These are phyloP conservation scores for Latrodectus hesperus DNA, from an alignment of 2,888 invertebrate genomes.

Conservation along the genomic window DNA sequence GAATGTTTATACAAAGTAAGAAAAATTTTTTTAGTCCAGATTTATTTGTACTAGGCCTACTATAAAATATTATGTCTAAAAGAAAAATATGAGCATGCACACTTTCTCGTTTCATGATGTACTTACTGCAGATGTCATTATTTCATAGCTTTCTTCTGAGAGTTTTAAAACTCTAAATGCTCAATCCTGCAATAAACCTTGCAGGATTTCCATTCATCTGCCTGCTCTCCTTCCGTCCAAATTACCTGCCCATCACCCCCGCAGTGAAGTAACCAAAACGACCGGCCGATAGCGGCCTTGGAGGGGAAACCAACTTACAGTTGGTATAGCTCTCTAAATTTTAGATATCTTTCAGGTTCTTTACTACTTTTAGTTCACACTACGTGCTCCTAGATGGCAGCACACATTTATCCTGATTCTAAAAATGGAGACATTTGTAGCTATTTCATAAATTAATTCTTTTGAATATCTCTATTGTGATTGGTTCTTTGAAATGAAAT, in stretches of 20 bases:
- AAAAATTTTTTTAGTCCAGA: slow-evolving; percentile 2
- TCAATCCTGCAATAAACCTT: slow-evolving; percentile 45
- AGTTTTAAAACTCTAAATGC: slow-evolving; percentile 56
- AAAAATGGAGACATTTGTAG: too few species aligned
- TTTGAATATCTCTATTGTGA: too few species aligned
- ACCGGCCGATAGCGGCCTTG: slow-evolving; percentile 62
- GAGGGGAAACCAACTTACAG: slow-evolving; percentile 55
- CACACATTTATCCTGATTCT: not conserved
- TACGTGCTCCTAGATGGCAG: not conserved
- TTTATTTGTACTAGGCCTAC: slow-evolving; percentile 66
- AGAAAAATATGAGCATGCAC: slow-evolving; percentile 30
- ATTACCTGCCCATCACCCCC: slow-evolving; percentile 69
- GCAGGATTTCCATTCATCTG: slow-evolving; percentile 62
- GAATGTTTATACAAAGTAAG: too few species aligned
- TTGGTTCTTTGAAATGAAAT: too few species aligned
- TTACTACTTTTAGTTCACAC: not conserved
- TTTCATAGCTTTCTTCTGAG: slow-evolving; percentile 66
- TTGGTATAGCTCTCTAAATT: slow-evolving; percentile 5
- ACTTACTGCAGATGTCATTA: slow-evolving; percentile 70
- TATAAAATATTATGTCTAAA: slow-evolving; percentile 31
- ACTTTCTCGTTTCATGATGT: slow-evolving; percentile 16
- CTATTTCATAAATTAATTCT: too few species aligned
- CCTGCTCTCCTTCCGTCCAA: slow-evolving; percentile 56
- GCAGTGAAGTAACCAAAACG: slow-evolving; percentile 64
- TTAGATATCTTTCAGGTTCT: not conserved